These are phyloP conservation scores for Cynaeus angustus DNA, from an alignment of 2,888 invertebrate species.

Conservation along the genomic window DNA sequence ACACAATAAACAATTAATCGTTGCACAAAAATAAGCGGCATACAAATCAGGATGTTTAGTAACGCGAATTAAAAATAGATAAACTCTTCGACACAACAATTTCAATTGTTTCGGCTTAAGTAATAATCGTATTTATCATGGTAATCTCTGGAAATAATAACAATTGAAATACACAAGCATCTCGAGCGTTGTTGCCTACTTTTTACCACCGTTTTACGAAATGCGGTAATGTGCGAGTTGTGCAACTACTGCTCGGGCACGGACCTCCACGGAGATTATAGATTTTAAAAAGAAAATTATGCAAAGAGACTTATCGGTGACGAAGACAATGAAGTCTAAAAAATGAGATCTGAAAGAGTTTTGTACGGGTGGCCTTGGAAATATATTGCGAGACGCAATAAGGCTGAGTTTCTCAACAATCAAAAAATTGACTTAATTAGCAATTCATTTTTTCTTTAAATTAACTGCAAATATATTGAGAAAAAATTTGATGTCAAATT, in stretches of 20 bases:
- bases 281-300: too few relatives aligned
- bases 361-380: too few relatives aligned
- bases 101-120: constrained; percentile 59
- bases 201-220: constrained; percentile 32
- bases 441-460: too few relatives aligned
- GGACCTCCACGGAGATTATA: background rate
- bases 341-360: too few relatives aligned
- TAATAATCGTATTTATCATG: constrained; percentile 54
- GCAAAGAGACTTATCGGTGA: too few relatives aligned
- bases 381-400: too few relatives aligned
- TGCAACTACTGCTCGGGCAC: background rate
- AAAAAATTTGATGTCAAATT: too few relatives aligned
- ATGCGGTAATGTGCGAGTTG: constrained; percentile 15
- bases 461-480: too few relatives aligned
- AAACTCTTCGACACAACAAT: constrained; percentile 57
- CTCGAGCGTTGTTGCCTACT: constrained; percentile 48
- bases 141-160: constrained; percentile 53
- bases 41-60: constrained; percentile 63
- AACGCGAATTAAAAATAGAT: constrained; percentile 65
- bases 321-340: too few relatives aligned
- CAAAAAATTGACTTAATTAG: too few relatives aligned
- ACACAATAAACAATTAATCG: constrained; percentile 60
- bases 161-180: constrained; percentile 50
- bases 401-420: too few relatives aligned
- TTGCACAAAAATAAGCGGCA: constrained; percentile 57